Percentiles rank a stretch among this genome's conserved stretches.
Conservation (phyloP, 1,140 invertebrate species). For the Platorchestia sp. region DNA sequence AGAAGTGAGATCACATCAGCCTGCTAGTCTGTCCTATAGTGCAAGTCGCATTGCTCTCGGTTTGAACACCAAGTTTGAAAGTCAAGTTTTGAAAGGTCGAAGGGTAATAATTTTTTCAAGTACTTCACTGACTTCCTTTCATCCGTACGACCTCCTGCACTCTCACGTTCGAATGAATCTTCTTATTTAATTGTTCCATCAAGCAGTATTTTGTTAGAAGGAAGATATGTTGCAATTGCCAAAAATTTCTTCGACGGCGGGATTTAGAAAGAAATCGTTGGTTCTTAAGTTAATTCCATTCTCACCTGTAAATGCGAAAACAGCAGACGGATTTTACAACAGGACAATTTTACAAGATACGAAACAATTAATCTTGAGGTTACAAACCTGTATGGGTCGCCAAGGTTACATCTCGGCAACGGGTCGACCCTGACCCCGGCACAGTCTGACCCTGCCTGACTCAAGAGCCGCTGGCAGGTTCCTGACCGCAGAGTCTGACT, state of each 20-base stretch:
- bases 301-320: neutral
- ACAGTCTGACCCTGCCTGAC: neutral
- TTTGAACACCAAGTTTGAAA: neutral
- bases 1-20: no score
- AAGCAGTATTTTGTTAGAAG: neutral
- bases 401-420: neutral
- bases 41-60: no score
- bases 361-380: neutral
- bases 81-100: neutral
- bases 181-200: neutral
- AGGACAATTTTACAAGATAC: neutral
- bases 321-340: neutral
- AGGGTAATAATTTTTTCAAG: neutral
- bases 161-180: neutral
- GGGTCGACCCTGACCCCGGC: neutral
- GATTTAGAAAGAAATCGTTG: neutral
- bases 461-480: constrained; percentile 23
- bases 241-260: neutral
- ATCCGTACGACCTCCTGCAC: neutral
- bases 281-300: neutral
- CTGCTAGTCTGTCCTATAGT: no score
- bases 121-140: neutral
- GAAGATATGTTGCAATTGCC: neutral
- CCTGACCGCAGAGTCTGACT: constrained; percentile 8
- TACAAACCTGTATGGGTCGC: constrained; percentile 6